phyloP scores from a whole-genome alignment of 2,797 vertebrate species.

The Danio jaintianensis region DNA sequence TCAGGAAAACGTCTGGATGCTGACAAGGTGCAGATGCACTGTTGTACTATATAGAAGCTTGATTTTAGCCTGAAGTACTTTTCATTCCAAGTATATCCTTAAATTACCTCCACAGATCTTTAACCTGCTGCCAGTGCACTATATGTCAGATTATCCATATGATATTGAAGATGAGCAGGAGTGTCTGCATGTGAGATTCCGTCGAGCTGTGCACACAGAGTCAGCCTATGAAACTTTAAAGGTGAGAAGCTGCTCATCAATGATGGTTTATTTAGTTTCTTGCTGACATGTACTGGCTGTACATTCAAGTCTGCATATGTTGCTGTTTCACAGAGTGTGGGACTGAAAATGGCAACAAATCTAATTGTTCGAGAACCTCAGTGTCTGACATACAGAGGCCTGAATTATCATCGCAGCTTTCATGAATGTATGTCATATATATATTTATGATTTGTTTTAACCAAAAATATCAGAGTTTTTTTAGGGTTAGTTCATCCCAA shows the following conservation, averaged over 20 bases:
- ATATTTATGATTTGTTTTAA: no score
- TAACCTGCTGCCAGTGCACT: conserved; percentile 23
- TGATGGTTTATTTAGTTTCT: no score
- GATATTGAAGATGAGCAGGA: conserved; percentile 16
- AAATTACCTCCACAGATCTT: conserved; percentile 35
- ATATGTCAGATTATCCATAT: not conserved
- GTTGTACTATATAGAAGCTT: no score
- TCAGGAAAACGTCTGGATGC: conserved; percentile 73
- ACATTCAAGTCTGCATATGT: no score
- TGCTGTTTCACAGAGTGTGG: conserved; percentile 62
- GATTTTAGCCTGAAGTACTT: not conserved
- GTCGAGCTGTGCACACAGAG: not conserved
- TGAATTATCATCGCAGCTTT: no score
- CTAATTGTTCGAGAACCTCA: conserved; percentile 60
- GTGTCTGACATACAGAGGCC: conserved; percentile 64
- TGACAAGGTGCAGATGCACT: conserved; percentile 67
- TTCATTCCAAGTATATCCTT: not conserved
- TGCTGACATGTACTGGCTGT: no score
- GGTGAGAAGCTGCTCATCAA: conserved; percentile 18
- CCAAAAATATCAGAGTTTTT: no score
- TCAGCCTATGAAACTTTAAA: conserved; percentile 22
- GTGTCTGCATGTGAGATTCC: conserved; percentile 41
- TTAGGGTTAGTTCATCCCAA: no score
- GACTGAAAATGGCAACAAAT: conserved; percentile 76
- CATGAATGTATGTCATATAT: no score